phyloP scores from a whole-genome alignment of 2,797 vertebrate species.

The Sphaeramia orbicularis region DNA sequence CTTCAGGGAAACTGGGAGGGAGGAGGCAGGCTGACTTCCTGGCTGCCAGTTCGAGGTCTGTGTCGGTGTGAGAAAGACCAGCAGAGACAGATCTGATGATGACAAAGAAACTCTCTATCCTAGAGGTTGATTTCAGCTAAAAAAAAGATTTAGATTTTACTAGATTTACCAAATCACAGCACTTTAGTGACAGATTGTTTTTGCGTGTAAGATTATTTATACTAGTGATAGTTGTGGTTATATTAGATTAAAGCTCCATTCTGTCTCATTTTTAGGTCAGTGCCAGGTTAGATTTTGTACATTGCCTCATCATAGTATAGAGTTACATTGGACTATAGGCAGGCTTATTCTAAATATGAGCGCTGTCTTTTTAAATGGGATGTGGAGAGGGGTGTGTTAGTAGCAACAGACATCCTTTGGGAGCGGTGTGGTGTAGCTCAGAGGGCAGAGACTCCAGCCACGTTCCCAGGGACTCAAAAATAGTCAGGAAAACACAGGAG shows the following conservation, averaged over 20 bases:
- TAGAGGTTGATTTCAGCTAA: constrained; percentile 13
- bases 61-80: constrained; percentile 64
- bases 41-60: constrained; percentile 53
- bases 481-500: constrained; percentile 71
- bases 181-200: constrained; percentile 1
- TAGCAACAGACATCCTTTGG: constrained; percentile 80
- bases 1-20: constrained; percentile 52
- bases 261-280: not conserved
- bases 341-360: constrained; percentile 57
- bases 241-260: too few relatives aligned
- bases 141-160: constrained; percentile 12
- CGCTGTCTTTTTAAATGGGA: constrained; percentile 87
- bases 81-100: constrained; percentile 48
- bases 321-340: constrained; percentile 17
- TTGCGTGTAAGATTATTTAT: not conserved
- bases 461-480: constrained; percentile 84
- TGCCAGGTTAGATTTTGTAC: not conserved
- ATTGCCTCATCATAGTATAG: constrained; percentile 34
- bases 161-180: not conserved
- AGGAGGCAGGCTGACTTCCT: constrained; percentile 74
- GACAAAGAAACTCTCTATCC: constrained; percentile 23
- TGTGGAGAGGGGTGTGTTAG: constrained; percentile 85
- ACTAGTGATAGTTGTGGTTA: not conserved
- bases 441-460: constrained; percentile 77
- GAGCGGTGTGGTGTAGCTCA: constrained; percentile 74